phyloP scores from a whole-genome alignment of 2,888 invertebrate genomes.

The Cantharis rustica region DNA sequence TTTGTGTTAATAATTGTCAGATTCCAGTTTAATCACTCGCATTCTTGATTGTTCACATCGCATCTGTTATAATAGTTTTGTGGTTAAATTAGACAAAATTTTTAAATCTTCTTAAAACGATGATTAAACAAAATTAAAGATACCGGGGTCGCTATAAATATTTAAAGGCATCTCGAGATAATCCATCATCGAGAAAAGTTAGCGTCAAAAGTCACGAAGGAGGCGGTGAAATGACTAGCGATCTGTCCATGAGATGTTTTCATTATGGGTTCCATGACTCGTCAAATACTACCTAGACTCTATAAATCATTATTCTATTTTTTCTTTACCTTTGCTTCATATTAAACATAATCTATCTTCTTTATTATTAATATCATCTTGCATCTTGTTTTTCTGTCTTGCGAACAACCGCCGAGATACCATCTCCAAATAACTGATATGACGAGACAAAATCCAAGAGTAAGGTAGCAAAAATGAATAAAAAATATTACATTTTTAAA shows the following conservation, averaged over 20 bases:
- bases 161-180: conserved; percentile 42
- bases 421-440: conserved; percentile 16
- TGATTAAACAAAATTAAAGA: conserved; percentile 56
- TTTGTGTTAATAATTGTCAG: conserved; percentile 12
- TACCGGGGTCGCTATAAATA: conserved; percentile 41
- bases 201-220: conserved; percentile 58
- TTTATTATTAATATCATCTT: conserved; percentile 42
- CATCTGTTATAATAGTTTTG: conserved; percentile 2
- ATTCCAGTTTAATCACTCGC: conserved; percentile 16
- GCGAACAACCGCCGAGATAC: conserved; percentile 11
- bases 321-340: conserved; percentile 23
- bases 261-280: conserved; percentile 58
- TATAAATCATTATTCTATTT: conserved; percentile 47
- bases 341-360: conserved; percentile 39
- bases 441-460: conserved; percentile 7
- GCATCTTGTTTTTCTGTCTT: conserved; percentile 15
- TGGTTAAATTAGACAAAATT: background rate
- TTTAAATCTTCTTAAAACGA: conserved; percentile 28
- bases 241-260: conserved; percentile 58
- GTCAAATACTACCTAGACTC: conserved; percentile 50
- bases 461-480: background rate
- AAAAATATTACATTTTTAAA: background rate
- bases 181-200: conserved; percentile 54
- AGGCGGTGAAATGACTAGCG: conserved; percentile 59
- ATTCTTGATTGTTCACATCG: background rate